phyloP scores from a whole-genome alignment of 2,797 vertebrate species.

The Lepus oiostolus region DNA sequence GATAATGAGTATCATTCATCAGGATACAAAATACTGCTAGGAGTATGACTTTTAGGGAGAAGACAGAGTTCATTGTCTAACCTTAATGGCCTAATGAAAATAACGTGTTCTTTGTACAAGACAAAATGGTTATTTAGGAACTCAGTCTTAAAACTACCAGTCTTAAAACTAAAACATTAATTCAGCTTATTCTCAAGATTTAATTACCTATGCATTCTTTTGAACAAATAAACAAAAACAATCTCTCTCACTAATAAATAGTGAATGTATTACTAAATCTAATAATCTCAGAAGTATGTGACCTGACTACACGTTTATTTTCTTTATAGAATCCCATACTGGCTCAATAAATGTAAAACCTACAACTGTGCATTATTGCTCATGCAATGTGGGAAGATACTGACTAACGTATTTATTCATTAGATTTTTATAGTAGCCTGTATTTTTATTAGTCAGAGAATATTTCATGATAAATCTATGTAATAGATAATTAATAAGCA shows the following conservation, averaged over 20 bases:
- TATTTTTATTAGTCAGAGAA: constrained; percentile 41
- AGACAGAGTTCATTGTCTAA: neutral
- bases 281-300: neutral
- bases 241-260: neutral
- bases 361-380: neutral
- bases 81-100: neutral
- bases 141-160: neutral
- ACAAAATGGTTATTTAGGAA: neutral
- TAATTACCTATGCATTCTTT: neutral
- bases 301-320: neutral
- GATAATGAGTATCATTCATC: neutral
- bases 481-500: constrained; percentile 65
- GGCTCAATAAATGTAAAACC: constrained; percentile 55
- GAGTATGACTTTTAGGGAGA: neutral
- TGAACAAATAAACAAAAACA: constrained; percentile 19
- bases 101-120: neutral
- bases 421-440: constrained; percentile 46
- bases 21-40: neutral
- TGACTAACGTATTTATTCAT: constrained; percentile 63
- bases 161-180: constrained; percentile 4
- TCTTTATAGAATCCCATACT: neutral
- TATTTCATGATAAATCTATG: constrained; percentile 22
- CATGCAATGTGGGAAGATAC: constrained; percentile 15
- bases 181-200: neutral
- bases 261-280: neutral